phyloP scores from a whole-genome alignment of 2,888 invertebrate species.

The Habroteleia sp. region DNA sequence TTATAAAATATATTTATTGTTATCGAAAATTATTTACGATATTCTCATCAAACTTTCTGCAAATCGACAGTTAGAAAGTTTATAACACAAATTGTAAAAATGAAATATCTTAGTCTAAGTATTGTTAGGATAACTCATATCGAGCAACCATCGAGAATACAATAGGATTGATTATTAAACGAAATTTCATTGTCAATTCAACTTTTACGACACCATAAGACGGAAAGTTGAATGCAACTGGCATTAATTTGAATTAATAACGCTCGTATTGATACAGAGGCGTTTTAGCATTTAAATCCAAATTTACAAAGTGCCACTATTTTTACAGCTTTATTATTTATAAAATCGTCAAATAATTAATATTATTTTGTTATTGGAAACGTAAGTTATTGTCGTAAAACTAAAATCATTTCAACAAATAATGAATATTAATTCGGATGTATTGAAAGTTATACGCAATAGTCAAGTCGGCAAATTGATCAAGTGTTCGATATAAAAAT shows the following conservation, averaged over 20 bases:
- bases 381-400: no score
- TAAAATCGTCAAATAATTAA: conserved; percentile 11
- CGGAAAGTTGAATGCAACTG: conserved; percentile 21
- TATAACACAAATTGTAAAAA: neutral
- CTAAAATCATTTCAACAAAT: no score
- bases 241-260: conserved; percentile 28
- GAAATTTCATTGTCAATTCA: conserved; percentile 29
- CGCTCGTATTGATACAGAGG: neutral
- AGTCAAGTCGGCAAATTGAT: conserved; percentile 4
- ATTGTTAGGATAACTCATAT: neutral
- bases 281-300: conserved; percentile 4
- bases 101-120: conserved; percentile 5
- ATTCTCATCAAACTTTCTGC: no score
- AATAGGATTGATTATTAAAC: conserved; percentile 33
- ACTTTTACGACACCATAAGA: conserved; percentile 32
- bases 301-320: conserved; percentile 1
- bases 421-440: no score
- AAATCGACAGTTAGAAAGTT: no score
- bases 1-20: no score
- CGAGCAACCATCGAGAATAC: conserved; percentile 6
- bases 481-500: conserved; percentile 15
- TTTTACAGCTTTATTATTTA: conserved; percentile 13
- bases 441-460: conserved; percentile 12
- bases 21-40: no score
- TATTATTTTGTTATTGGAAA: neutral